phyloP scores from a whole-genome alignment of 37 sponge, comb jelly and placozoan species.

The Mnemiopsis leidyi region DNA sequence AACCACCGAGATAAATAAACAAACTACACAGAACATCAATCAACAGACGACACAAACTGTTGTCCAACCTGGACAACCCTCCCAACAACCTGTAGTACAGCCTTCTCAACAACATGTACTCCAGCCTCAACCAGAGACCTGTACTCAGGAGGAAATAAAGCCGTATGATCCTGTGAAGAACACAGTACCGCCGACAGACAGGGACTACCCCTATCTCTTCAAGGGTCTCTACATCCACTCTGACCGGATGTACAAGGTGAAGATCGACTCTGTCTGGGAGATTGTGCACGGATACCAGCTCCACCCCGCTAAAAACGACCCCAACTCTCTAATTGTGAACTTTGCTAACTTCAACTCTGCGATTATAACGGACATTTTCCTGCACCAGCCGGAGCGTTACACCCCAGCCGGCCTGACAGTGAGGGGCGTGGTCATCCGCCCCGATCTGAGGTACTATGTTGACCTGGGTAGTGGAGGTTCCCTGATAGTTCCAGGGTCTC shows the following conservation, averaged over 20 bases:
- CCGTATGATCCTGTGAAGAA: background rate
- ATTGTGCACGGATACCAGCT: background rate
- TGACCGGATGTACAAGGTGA: slow-evolving; percentile 39
- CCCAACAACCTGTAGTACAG: no score
- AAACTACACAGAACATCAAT: background rate
- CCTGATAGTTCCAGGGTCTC: background rate
- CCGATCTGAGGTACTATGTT: background rate
- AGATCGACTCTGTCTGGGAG: background rate
- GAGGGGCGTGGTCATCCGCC: background rate
- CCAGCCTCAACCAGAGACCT: no score
- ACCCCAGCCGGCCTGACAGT: background rate
- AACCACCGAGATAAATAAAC: background rate
- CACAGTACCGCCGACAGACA: background rate
- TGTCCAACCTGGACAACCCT: background rate
- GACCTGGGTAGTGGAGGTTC: background rate
- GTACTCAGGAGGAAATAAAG: background rate
- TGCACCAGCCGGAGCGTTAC: slow-evolving; percentile 5
- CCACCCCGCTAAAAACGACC: background rate
- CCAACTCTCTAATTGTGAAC: background rate
- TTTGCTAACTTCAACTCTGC: background rate
- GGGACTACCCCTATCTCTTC: background rate
- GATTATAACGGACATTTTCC: background rate
- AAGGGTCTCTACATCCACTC: background rate
- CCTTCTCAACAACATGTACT: no score
- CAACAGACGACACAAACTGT: background rate